Evolutionary conservation across 2,888 invertebrate species (phyloP).

Genomic region (Andricus curvator): DNA sequence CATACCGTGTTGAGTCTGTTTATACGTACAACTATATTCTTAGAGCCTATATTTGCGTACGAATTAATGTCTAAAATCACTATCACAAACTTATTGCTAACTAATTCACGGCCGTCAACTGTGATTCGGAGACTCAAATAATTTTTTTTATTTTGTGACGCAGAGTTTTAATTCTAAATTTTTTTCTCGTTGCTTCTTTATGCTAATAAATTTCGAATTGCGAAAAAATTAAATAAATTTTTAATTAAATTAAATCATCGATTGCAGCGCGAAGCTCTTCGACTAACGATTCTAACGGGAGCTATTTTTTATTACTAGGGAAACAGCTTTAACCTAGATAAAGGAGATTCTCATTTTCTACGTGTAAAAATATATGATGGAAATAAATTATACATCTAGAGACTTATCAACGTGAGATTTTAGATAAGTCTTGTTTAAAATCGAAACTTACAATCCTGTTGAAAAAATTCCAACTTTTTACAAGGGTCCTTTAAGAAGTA

Average conservation of each 20-base stretch:
- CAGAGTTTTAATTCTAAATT: not conserved
- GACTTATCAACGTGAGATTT: not conserved
- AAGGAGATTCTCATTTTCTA: constrained; percentile 7
- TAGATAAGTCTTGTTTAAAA: not conserved
- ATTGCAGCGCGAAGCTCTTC: not conserved
- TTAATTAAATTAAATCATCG: too few relatives aligned
- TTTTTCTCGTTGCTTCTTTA: not conserved
- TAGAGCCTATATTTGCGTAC: constrained; percentile 21
- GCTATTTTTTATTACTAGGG: not conserved
- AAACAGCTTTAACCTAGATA: constrained; percentile 3
- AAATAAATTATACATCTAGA: not conserved
- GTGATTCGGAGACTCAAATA: not conserved
- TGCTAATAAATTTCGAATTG: not conserved
- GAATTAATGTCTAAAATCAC: constrained; percentile 55
- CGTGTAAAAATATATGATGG: constrained; percentile 19
- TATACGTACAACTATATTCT: constrained; percentile 20
- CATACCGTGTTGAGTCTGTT: constrained; percentile 20
- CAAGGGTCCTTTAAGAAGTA: not conserved
- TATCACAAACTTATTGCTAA: constrained; percentile 59
- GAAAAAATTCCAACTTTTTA: not conserved
- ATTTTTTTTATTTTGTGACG: not conserved
- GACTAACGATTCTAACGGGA: not conserved
- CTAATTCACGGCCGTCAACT: constrained; percentile 45
- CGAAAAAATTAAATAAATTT: not conserved
- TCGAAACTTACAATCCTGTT: not conserved